A percentile compares a stretch with the other conserved stretches of the same genome.
Conservation (phyloP, 2,888 invertebrate genomes). For the Drosophila paranaensis region DNA sequence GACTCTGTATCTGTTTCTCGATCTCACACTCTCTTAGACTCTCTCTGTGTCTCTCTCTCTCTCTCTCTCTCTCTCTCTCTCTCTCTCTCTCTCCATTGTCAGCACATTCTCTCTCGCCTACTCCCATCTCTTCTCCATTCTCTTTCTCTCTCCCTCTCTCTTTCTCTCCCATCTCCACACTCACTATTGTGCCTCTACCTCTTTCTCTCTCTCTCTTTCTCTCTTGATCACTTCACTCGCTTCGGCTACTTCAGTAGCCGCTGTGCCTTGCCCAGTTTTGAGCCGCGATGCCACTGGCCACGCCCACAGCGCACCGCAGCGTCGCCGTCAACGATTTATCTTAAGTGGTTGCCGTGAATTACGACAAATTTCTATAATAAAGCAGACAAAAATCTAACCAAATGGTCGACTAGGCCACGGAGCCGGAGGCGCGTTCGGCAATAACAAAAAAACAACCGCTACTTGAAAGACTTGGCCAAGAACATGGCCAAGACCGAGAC, state of each 20-base stretch:
- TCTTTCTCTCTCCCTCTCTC: background rate
- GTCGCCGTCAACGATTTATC: constrained; percentile 70
- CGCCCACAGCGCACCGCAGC: constrained; percentile 43
- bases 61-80: background rate
- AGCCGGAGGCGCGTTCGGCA: constrained; percentile 47
- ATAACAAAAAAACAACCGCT: constrained; percentile 65
- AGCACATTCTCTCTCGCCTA: background rate
- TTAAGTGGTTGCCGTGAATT: constrained; percentile 80
- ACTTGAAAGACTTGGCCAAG: constrained; percentile 59
- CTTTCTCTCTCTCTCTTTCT: background rate
- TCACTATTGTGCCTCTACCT: too few species aligned
- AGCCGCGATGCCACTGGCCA: constrained; percentile 35
- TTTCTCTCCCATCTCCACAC: too few species aligned
- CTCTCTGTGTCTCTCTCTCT: background rate
- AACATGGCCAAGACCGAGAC: constrained; percentile 29
- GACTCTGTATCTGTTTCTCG: background rate
- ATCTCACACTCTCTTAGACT: too few species aligned
- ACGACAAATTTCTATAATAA: constrained; percentile 80
- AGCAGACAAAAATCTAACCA: constrained; percentile 76
- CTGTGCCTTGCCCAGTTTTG: constrained; percentile 16
- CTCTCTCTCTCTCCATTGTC: too few species aligned
- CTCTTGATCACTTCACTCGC: background rate
- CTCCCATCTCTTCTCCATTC: too few species aligned
- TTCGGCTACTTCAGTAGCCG: constrained; percentile 71
- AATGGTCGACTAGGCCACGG: constrained; percentile 55